Evolutionary conservation across 2,888 invertebrate genomes (phyloP).

Genomic region (Diaphora mendica): DNA sequence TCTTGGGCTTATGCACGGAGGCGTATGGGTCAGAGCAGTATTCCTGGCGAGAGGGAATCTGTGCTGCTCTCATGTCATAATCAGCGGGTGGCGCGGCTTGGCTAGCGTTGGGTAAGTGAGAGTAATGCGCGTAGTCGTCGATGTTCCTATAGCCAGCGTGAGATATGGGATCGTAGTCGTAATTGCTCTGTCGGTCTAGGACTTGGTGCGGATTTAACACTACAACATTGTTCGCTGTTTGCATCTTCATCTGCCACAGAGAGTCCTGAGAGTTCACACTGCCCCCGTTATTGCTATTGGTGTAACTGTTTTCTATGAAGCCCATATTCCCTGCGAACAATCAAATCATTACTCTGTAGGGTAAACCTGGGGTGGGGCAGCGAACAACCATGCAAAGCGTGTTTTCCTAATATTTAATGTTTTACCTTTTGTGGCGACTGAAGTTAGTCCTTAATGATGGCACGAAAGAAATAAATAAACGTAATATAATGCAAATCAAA

Average conservation of each 20-base stretch:
- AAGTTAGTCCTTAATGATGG: conserved; percentile 67
- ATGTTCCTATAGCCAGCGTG: conserved; percentile 95
- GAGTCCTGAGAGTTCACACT: conserved; percentile 98
- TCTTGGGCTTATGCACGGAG: conserved; percentile 96
- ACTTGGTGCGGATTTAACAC: conserved; percentile 83
- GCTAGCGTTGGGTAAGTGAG: conserved; percentile 88
- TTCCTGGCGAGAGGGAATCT: conserved; percentile 94
- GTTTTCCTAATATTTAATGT: conserved; percentile 23
- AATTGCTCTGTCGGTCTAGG: conserved; percentile 89
- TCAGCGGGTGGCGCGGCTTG: conserved; percentile 86
- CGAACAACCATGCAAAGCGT: conserved; percentile 44
- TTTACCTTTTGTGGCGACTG: conserved; percentile 67
- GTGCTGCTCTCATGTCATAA: conserved; percentile 89
- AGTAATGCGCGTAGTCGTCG: conserved; percentile 93
- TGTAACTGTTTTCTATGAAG: conserved; percentile 96
- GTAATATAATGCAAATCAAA: conserved; percentile 47
- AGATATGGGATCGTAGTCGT: conserved; percentile 91
- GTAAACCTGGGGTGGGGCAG: not conserved
- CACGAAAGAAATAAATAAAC: conserved; percentile 60
- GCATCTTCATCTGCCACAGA: conserved; percentile 97
- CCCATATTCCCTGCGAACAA: conserved; percentile 90
- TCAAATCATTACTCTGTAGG: conserved; percentile 14
- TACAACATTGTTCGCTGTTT: conserved; percentile 90
- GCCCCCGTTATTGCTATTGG: conserved; percentile 97
- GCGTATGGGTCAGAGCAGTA: conserved; percentile 96